Percentiles rank a stretch among this genome's conserved stretches.
Evolutionary conservation across 2,113 vertebrate genomes (phyloP).

Genomic region (Corvus moneduloides): DNA sequence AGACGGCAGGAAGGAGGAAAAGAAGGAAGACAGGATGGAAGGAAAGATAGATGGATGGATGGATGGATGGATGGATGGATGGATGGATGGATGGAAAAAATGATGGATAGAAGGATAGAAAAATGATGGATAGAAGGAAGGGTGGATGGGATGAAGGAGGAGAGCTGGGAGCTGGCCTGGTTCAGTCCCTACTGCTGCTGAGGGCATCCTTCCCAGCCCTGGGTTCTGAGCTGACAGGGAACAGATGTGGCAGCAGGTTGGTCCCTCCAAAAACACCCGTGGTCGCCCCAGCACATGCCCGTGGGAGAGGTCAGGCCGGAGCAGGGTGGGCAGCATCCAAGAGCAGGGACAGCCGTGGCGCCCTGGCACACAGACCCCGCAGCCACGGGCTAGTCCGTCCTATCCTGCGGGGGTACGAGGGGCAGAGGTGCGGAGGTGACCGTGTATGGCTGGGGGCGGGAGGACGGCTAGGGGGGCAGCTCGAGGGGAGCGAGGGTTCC

Average conservation of each 20-base stretch:
- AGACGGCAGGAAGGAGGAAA: neutral
- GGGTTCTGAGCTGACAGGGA: neutral
- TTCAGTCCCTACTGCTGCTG: neutral
- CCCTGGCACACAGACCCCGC: too few species aligned
- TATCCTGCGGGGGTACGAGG: neutral
- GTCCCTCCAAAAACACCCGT: neutral
- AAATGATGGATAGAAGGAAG: neutral
- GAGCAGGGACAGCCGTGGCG: neutral
- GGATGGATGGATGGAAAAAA: too few species aligned
- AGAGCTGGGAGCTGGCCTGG: neutral
- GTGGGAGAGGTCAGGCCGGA: neutral
- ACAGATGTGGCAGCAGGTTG: neutral
- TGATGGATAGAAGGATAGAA: neutral
- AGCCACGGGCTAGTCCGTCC: neutral
- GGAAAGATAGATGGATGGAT: too few species aligned
- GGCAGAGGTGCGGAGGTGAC: neutral
- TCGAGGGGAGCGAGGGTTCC: neutral
- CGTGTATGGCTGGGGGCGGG: neutral
- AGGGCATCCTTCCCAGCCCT: neutral
- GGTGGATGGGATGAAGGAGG: neutral
- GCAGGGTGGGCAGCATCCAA: neutral
- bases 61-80: neutral
- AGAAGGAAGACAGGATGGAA: neutral
- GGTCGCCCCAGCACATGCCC: accelerated
- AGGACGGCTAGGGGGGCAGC: neutral